Base-by-base conservation (phyloP, 2,113 vertebrate genomes). In the Ciconia maguari region DNA sequence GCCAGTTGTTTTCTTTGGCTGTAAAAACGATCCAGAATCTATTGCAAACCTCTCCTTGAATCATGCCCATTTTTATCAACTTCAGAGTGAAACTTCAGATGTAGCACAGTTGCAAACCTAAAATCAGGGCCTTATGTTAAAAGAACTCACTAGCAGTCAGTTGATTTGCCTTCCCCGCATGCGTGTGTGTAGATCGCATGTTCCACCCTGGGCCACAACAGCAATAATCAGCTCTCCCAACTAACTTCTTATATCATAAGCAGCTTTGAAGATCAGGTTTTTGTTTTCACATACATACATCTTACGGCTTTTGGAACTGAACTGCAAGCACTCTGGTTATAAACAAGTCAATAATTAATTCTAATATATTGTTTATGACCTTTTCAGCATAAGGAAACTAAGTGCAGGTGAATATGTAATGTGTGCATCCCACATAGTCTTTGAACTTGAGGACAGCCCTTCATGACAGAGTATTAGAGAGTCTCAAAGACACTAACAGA, bases 131-230 rank as follows among this genome's bases (percentile, higher is more conserved):
- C 25, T 46, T 65, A 29, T 10, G 16, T 52, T 32, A 62, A 46
- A 83, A 41, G 18, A 70, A 48, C 14, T 84, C 51, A 42, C 11
- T 13, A 42, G 8, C 13, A 64, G 44, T 60, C 5, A 4, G 30
- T 51, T 64, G 29, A 32, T 75, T 36, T 69, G 36, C 29, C 14
- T 83, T 75, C 15, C 16, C 9, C 0, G 2, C 16, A 10, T 11
- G 29, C 20, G 16, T 0, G 1, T 44, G 0, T 80, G 34, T 46
- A 75, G 19, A 34, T 46, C 0, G 2, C 15, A 3, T 46, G 16
- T 61, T 68, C 38, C 13, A 36, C 29, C 30, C 11, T 54, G 34
- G 16, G 29, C 36, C 29, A 32, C 13, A 29, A 51, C 25, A 57
- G 48, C 21, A 51, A 46, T 65, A 60, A n/a, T 16, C 29, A 69